Evolutionary conservation across 2,113 vertebrate genomes (phyloP), one percentile per base, ranked within the genome.

Genomic region (Macquaria ambigua): DNA sequence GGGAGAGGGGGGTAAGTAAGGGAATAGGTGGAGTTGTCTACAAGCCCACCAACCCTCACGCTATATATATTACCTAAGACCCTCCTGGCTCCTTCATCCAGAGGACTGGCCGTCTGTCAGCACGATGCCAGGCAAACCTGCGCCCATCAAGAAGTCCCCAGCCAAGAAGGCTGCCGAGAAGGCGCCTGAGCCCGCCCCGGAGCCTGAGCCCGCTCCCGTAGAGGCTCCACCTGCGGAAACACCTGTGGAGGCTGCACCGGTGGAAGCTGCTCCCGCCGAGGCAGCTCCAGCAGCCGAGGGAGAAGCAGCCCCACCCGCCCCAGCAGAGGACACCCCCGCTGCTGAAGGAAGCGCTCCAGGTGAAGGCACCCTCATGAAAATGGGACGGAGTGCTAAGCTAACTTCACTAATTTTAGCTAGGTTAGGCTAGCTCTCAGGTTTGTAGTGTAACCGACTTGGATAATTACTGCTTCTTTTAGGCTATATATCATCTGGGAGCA

Each of bases 101-200:
- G 66, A 91, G 73, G 74, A 89, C 62, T 84, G 74, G 37, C 34
- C 6, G 55, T 88, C 81, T 63, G 61, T 77, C 69, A 72, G 74
- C 81, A 86, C 56, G 25, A 92, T 95, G 95, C 92, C 91, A 68
- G 77, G 81, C 28, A 77, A 84, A 88, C 93, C 95, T 37, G 90
- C 86, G 3, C 83, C 95, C 74, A 92, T 94, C 85, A 93, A 95
- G 79, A 95, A 95, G 80, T 79, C 93, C 52, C 92, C 94, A 16
- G 86, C 79, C 74, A 94, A 95, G 81, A 93, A 93, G 90, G 91
- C 90, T 50, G 90, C 63, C 1, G 83, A 50, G 21, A 94, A 93
- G 72, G 84, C 74, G 4, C 84, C 92, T 50, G 90, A 92, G 79
- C 80, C 84, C 3, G 89, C 50, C 16, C 37, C 66, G 66, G 93